Percentiles rank a stretch among this genome's conserved stretches.
phyloP scores from a whole-genome alignment of 2,797 vertebrate genomes.

The Onychomys leucogaster region DNA sequence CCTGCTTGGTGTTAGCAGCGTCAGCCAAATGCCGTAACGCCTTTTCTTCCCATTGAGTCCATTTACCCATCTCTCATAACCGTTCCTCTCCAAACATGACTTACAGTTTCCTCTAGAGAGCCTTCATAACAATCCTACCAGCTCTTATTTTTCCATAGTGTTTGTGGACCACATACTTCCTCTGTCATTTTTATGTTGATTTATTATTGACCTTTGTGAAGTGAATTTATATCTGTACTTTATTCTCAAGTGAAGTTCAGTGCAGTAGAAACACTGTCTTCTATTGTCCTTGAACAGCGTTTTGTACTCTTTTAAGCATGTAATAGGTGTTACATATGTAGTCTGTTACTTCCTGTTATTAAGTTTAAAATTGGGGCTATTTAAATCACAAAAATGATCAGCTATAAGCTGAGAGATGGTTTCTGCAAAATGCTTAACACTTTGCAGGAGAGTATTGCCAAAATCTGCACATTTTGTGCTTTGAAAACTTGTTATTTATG shows the following conservation, averaged over 20 bases:
- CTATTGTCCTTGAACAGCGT: conserved; percentile 20
- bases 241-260: neutral
- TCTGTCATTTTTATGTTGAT: conserved; percentile 60
- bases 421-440: neutral
- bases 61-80: neutral
- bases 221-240: conserved; percentile 17
- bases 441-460: neutral
- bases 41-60: conserved; percentile 3
- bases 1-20: neutral
- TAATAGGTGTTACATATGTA: conserved; percentile 9
- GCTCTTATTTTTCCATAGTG: conserved; percentile 21
- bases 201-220: conserved; percentile 55
- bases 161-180: conserved; percentile 32
- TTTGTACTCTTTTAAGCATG: neutral
- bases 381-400: conserved; percentile 52
- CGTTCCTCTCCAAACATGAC: conserved; percentile 42
- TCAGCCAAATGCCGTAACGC: neutral
- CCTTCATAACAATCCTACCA: neutral
- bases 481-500: conserved; percentile 35
- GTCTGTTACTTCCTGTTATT: neutral
- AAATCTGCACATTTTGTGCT: conserved; percentile 9
- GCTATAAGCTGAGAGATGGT: neutral
- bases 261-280: conserved; percentile 31
- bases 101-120: conserved; percentile 55
- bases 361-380: conserved; percentile 16